These are phyloP conservation scores for Apostichopus californicus DNA, from an alignment of 35 echinoderm and acorn worm genomes.

Conservation along the genomic window DNA sequence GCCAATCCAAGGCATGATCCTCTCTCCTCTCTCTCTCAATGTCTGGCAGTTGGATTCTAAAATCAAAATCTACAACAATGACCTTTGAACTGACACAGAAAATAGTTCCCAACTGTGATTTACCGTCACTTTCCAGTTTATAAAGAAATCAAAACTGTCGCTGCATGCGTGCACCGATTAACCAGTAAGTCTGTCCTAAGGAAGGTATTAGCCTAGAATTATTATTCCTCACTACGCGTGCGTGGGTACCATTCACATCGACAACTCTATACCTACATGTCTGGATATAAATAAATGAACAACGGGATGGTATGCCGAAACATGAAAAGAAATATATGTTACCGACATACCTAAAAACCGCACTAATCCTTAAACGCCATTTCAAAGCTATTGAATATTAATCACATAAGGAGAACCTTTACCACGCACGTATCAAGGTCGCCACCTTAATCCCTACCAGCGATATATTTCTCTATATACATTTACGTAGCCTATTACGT, in stretches of 20 bases:
- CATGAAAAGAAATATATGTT: no score
- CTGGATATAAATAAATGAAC: no score
- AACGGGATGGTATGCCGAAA: no score
- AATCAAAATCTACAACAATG: background rate
- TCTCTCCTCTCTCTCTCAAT: no score
- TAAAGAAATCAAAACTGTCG: background rate
- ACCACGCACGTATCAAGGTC: slow-evolving; percentile 12
- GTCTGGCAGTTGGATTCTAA: no score
- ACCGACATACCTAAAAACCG: no score
- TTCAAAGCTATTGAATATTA: no score
- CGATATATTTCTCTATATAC: background rate
- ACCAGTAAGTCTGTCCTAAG: background rate
- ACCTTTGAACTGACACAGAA: background rate
- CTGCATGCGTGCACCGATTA: background rate
- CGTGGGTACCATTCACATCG: background rate
- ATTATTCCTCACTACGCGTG: background rate
- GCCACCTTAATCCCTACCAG: background rate
- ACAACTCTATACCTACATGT: background rate
- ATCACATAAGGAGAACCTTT: background rate
- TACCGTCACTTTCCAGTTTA: background rate
- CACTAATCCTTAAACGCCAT: no score
- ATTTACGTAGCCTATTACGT: background rate
- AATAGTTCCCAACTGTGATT: background rate
- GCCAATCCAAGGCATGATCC: no score
- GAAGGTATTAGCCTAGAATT: background rate